Base-by-base conservation (phyloP, 2,888 invertebrate genomes). In the Orthosia cruda region DNA sequence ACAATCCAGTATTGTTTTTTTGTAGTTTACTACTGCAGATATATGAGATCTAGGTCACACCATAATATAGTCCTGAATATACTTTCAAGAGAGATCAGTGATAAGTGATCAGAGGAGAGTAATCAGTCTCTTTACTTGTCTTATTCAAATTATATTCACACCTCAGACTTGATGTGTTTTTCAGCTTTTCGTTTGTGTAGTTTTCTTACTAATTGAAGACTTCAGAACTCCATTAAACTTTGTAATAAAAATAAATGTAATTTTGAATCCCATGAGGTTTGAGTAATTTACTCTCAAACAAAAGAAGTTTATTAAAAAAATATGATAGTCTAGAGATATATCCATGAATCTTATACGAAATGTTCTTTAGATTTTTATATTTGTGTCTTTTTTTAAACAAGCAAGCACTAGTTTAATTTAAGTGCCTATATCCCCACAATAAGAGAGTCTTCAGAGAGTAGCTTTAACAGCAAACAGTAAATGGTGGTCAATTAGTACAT, bases 1-100 rank as follows among this genome's bases (percentile, higher is more conserved):
- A 26, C 11, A 4, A 50, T 20, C 15, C 52, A 50, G 12, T 58
- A 11, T 20, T 32, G 45, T n/a, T 74, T 74, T 26, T 73, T 63
- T 55, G 32, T 23, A 45, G 50, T 59, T 52, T 59, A 32, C 18
- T 74, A 7, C 7, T 32, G 26, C n/a, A n/a, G n/a, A n/a, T n/a
- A 3, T 45, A 52, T 74, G 18, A 45, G 26, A 47, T 54, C 0
- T 20, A 11, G 20, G 15, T 18, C 45, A 47, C 47, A 52, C 52
- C 32, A 7, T 32, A 32, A 2, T 40, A 18, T 9, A n/a, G 32
- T 32, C 32, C 5, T 32, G 32, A 5, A 7, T 32, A 59, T 50
- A 50, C 18, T 49, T 61, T n/a, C 26, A 9, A 26, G 12, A 15
- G 26, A n/a, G 16, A 13, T 15, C 18, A 47, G 45, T n/a, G n/a